Conservation (phyloP, 2,797 vertebrate species). For the Vespertilio murinus region DNA sequence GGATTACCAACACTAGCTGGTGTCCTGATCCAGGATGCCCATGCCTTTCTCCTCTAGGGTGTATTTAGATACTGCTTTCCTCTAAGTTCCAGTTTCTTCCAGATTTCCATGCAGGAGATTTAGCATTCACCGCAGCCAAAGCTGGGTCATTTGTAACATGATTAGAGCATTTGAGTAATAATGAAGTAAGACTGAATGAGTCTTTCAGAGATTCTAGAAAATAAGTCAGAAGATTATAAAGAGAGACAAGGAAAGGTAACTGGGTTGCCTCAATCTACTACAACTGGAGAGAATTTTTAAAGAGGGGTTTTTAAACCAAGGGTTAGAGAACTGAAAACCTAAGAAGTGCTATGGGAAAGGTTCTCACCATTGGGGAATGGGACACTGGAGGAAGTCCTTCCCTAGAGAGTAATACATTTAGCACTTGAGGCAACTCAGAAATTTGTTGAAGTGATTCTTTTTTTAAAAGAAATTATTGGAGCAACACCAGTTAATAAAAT, state of each 20-base stretch:
- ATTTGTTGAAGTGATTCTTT: background rate
- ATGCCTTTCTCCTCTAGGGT: background rate
- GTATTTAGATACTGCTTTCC: background rate
- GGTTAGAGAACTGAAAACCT: background rate
- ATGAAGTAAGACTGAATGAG: background rate
- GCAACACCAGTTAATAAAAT: background rate
- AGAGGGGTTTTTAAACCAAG: background rate
- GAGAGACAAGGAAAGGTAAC: background rate
- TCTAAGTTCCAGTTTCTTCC: background rate
- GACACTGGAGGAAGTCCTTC: background rate
- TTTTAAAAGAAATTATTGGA: background rate
- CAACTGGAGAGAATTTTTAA: background rate
- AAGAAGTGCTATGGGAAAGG: background rate
- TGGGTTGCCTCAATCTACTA: background rate
- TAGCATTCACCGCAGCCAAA: background rate
- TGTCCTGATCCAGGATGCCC: background rate
- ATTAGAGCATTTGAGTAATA: background rate
- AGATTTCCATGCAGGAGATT: background rate
- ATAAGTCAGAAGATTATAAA: background rate
- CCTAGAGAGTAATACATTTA: background rate
- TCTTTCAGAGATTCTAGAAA: conserved; percentile 19
- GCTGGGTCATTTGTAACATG: background rate
- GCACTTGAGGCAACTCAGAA: background rate
- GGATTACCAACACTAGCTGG: background rate
- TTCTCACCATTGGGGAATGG: background rate